Conservation (phyloP, 2,888 invertebrate species). For the Seira ritae region DNA sequence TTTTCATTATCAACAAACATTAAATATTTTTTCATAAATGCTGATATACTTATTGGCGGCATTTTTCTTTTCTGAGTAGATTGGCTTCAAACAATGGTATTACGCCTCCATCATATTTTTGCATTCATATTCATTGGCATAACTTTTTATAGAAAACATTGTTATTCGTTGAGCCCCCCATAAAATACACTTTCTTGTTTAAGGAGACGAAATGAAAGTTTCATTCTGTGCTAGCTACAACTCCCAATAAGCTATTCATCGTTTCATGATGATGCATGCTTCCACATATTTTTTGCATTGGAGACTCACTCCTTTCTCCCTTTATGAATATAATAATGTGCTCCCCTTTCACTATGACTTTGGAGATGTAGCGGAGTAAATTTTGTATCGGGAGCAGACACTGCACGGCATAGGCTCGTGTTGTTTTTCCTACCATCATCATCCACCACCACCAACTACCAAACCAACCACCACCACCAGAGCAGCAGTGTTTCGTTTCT, state of each 20-base stretch:
- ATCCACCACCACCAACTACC: constrained; percentile 10
- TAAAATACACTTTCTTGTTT: constrained; percentile 1
- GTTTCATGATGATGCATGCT: constrained; percentile 3
- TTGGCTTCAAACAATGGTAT: no score
- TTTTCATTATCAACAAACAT: no score
- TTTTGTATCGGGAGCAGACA: constrained; percentile 16
- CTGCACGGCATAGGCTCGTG: neutral
- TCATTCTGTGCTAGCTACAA: neutral
- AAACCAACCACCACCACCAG: neutral
- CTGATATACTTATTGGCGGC: no score
- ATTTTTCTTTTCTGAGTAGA: no score
- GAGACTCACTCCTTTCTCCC: neutral
- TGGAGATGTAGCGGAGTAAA: neutral
- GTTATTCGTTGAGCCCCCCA: constrained; percentile 2
- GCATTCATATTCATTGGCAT: neutral
- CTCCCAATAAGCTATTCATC: constrained; percentile 8
- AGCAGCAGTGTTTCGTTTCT: neutral
- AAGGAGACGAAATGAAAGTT: neutral
- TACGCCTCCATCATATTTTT: no score
- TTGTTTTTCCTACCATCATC: constrained; percentile 16
- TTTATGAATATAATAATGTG: constrained; percentile 16
- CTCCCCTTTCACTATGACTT: constrained; percentile 21
- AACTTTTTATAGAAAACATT: no score
- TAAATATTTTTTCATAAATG: no score
- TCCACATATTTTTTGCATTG: constrained; percentile 5